A percentile compares a stretch with the other conserved stretches of the same genome.
These are phyloP conservation scores for Cossypha dichroa DNA, from an alignment of 2,797 vertebrate species.

Conservation along the genomic window DNA sequence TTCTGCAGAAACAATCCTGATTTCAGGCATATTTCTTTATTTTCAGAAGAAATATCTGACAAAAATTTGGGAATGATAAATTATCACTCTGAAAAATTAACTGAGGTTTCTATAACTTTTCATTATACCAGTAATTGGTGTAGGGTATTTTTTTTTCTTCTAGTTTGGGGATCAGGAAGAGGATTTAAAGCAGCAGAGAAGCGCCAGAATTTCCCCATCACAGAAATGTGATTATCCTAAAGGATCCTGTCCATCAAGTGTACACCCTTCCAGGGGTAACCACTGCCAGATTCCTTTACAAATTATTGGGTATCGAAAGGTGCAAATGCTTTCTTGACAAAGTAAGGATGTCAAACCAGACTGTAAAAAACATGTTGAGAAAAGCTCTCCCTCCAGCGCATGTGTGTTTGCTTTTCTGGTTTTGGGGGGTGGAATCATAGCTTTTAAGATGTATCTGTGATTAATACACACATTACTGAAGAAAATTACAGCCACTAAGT, in stretches of 20 bases:
- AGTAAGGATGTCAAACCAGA: background rate
- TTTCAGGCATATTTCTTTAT: background rate
- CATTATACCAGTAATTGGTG: background rate
- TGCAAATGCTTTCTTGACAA: background rate
- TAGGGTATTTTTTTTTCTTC: fast-evolving
- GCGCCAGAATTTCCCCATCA: background rate
- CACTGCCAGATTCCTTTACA: background rate
- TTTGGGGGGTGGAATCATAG: background rate
- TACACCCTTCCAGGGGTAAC: background rate
- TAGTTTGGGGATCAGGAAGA: background rate
- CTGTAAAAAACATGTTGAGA: background rate
- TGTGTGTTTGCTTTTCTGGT: background rate
- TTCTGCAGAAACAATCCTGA: background rate
- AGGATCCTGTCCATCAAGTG: background rate
- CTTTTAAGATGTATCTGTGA: background rate
- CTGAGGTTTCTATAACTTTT: background rate
- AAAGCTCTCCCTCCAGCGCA: background rate
- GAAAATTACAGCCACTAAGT: background rate
- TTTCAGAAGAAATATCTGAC: background rate
- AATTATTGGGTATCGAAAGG: background rate
- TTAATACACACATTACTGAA: background rate
- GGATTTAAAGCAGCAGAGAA: background rate
- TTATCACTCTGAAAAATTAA: background rate
- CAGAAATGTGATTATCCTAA: background rate
- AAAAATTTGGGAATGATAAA: background rate